phyloP scores from a whole-genome alignment of 1,140 invertebrate species.

The Drosophila kohkoa region DNA sequence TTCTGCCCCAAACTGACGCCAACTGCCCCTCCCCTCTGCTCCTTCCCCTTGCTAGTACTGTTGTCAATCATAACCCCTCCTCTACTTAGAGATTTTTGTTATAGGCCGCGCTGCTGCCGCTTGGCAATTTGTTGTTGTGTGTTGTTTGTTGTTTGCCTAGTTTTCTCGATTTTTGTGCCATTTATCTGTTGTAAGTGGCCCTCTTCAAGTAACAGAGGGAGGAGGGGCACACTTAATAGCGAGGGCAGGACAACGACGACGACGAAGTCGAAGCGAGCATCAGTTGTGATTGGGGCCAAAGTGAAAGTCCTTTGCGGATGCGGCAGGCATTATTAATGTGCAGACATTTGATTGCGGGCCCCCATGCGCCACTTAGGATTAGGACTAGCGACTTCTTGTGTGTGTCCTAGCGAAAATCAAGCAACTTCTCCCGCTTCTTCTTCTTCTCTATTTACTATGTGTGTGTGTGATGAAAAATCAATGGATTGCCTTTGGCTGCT shows the following conservation, averaged over 20 bases:
- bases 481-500: slow-evolving; percentile 70
- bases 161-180: slow-evolving; percentile 58
- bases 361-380: slow-evolving; percentile 48
- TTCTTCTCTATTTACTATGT: not conserved
- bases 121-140: slow-evolving; percentile 64
- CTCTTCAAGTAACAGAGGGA: not conserved
- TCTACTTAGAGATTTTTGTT: slow-evolving; percentile 10
- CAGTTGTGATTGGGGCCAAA: slow-evolving; percentile 2
- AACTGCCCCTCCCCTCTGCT: slow-evolving; percentile 1
- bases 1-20: slow-evolving; percentile 61
- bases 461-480: slow-evolving; percentile 67
- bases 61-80: slow-evolving; percentile 69
- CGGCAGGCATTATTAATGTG: slow-evolving; percentile 46
- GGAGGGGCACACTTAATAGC: not conserved
- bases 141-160: slow-evolving; percentile 61
- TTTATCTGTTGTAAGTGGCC: slow-evolving; percentile 48
- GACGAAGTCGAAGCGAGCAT: not conserved
- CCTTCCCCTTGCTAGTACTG: not conserved
- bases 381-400: slow-evolving; percentile 1
- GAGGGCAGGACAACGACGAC: not conserved
- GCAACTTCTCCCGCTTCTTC: not conserved
- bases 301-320: slow-evolving; percentile 28
- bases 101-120: slow-evolving; percentile 37
- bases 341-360: slow-evolving; percentile 44
- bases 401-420: slow-evolving; percentile 22